These are phyloP conservation scores for Astatotilapia flaviijosephi DNA, from an alignment of 2,113 vertebrate species.

Conservation along the genomic window DNA sequence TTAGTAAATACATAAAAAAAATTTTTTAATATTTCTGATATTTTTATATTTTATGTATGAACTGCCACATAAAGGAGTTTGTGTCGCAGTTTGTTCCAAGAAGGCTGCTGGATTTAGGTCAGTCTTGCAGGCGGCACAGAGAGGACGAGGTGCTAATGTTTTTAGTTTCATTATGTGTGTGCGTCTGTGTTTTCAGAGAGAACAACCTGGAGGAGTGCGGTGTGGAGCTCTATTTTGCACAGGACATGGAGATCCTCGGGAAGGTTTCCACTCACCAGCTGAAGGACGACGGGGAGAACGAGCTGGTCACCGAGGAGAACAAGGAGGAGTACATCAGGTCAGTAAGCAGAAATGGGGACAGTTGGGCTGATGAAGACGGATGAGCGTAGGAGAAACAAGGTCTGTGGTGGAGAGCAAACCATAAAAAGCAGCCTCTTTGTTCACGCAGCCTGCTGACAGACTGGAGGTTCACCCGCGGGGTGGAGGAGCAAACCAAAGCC, in stretches of 20 bases:
- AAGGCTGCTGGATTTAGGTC: neutral
- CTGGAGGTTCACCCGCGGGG: slow-evolving; percentile 93
- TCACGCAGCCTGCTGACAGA: slow-evolving; percentile 85
- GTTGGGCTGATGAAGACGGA: neutral
- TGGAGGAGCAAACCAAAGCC: slow-evolving; percentile 96
- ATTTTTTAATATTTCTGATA: neutral
- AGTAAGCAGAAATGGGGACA: neutral
- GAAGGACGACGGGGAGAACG: slow-evolving; percentile 90
- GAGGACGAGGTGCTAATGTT: accelerated
- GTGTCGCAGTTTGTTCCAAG: neutral
- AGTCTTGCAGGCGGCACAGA: neutral
- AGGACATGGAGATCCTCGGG: slow-evolving; percentile 98
- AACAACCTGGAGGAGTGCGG: slow-evolving; percentile 94
- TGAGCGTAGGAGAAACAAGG: neutral
- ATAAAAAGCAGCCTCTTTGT: neutral
- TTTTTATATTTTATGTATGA: accelerated
- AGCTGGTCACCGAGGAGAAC: slow-evolving; percentile 91
- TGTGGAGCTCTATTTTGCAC: slow-evolving; percentile 94
- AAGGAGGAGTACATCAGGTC: slow-evolving; percentile 98
- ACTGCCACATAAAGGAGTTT: neutral
- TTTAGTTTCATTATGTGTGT: neutral
- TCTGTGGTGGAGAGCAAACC: neutral
- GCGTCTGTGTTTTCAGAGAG: slow-evolving; percentile 71
- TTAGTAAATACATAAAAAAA: neutral
- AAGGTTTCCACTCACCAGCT: slow-evolving; percentile 95